Base-by-base conservation (phyloP, 2,113 vertebrate species). In the Triplophysa siluroides region DNA sequence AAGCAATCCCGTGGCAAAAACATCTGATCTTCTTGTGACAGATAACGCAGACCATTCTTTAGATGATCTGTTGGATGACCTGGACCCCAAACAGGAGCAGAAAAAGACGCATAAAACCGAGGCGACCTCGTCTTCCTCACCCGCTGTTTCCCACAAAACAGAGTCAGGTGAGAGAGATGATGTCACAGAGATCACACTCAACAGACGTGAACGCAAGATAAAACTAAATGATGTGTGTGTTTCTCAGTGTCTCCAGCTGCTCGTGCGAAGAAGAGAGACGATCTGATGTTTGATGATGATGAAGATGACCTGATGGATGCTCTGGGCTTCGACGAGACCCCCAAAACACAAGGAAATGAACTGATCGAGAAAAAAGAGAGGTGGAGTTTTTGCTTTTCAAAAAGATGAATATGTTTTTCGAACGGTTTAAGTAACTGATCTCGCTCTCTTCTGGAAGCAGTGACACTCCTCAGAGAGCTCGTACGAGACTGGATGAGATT, bases 401-500 rank as follows among this genome's bases (percentile, higher is more conserved):
- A 60, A 38, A 38, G 33, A 38, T 9, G 11, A n/a, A 26, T 58
- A 4, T 3, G 0, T 6, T 18, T 33, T 21, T 38, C n/a, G 3
- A 10, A 19, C 7, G 14, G 45, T 56, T 56, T 18, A 19, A 29
- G 50, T 33, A 12, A 71, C 23, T 13, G 0, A 61, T 69, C 2
- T 56, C 8, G 52, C 2, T 12, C 11, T 56, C 10, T 16, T 19
- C 8, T 81, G 90, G 83, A 58, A 11, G 23, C 84, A 93, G 92
- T 29, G 92, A 92, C 11, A 71, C 83, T 52, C 85, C 90, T 24
- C 91, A 72, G n/a, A 93, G 94, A 70, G 88, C 93, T 33, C 93
- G 92, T 2, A 92, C 92, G 14, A 92, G 91, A 86, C 88, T 96
- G 26, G 93, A 96, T 14, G 95, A 96, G 81, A 93, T 98, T 69